Percentiles rank a stretch among this genome's conserved stretches.
These are phyloP conservation scores for Saimiri boliviensis DNA, from an alignment of 2,113 vertebrate species.

Conservation along the genomic window DNA sequence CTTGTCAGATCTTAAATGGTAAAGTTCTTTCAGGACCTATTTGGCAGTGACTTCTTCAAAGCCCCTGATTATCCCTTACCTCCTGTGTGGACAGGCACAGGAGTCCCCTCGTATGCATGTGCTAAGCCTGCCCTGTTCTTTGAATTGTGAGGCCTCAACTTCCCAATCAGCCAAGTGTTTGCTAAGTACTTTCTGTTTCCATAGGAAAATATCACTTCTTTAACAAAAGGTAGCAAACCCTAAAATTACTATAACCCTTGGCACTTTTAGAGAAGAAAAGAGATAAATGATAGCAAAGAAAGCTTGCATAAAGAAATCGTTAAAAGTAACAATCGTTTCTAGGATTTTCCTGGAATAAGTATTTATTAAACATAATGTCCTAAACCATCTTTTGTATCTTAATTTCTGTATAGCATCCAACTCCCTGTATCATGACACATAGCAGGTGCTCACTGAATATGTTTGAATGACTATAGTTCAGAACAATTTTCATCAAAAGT, in stretches of 20 bases:
- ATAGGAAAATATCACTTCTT: neutral
- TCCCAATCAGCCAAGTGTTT: neutral
- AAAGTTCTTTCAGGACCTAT: neutral
- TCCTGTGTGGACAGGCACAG: neutral
- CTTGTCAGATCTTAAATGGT: slow-evolving; percentile 17
- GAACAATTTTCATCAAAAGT: neutral
- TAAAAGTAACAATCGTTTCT: neutral
- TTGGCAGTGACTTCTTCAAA: neutral
- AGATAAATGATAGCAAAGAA: neutral
- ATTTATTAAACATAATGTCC: neutral
- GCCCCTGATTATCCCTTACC: neutral
- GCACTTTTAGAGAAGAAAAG: neutral
- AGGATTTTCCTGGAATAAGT: neutral
- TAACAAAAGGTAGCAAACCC: neutral
- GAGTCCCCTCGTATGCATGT: neutral
- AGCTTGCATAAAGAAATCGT: neutral
- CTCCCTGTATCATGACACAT: neutral
- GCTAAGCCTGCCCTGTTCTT: neutral
- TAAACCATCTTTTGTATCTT: neutral
- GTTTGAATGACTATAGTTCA: neutral
- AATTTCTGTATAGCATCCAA: neutral
- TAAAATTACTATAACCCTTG: neutral
- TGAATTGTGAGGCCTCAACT: neutral
- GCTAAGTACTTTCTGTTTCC: neutral
- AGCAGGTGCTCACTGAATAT: neutral